These are phyloP conservation scores for Ploceus nigricollis DNA, from an alignment of 2,113 vertebrate species.

Conservation along the genomic window DNA sequence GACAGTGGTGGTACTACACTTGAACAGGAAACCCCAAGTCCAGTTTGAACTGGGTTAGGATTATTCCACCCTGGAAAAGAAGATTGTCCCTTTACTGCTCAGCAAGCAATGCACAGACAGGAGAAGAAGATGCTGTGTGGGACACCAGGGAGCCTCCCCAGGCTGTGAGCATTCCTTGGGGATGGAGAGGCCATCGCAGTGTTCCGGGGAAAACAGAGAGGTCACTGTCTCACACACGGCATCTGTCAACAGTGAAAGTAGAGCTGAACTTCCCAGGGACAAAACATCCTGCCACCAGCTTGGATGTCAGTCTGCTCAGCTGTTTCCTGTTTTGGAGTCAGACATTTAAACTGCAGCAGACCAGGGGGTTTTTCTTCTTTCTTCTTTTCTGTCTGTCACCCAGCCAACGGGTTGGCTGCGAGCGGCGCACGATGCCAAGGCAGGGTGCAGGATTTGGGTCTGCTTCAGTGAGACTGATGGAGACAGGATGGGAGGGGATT, in stretches of 20 bases:
- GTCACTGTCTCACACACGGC: conserved; percentile 30
- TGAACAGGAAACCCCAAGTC: not conserved
- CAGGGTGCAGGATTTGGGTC: not conserved
- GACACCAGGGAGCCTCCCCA: not conserved
- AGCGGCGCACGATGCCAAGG: not conserved
- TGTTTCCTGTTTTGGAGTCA: conserved; percentile 57
- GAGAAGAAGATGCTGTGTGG: not conserved
- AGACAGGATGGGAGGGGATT: not conserved
- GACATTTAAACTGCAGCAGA: not conserved
- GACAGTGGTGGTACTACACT: too few species aligned
- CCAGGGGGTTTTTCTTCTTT: not conserved
- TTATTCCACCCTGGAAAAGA: not conserved
- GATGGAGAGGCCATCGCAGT: not conserved
- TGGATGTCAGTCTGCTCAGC: conserved; percentile 61
- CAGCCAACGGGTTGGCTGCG: not conserved
- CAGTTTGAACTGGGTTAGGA: not conserved
- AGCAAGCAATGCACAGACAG: not conserved
- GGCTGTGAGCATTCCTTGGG: not conserved
- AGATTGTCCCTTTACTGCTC: not conserved
- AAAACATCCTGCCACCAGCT: conserved; percentile 50
- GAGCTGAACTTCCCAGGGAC: conserved; percentile 29
- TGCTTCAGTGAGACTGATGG: not conserved
- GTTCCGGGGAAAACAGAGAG: conserved; percentile 30
- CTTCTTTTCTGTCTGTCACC: not conserved
- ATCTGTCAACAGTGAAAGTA: conserved; percentile 63